Percentiles rank a stretch among this genome's conserved stretches.
phyloP scores from a whole-genome alignment of 2,888 invertebrate species.

The Drosophila planitibia region DNA sequence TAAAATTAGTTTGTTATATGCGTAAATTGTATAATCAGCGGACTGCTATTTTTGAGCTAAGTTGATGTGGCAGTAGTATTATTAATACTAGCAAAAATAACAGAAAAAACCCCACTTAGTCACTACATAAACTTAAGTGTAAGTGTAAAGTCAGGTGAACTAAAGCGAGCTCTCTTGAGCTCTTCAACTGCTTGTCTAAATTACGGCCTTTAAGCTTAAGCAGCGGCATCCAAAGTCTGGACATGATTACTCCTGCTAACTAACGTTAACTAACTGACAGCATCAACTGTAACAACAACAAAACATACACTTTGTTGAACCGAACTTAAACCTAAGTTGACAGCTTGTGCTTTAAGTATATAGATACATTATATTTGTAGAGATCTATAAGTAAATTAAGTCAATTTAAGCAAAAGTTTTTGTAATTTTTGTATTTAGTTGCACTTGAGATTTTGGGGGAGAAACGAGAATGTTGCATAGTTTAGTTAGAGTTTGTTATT shows the following conservation, averaged over 20 bases:
- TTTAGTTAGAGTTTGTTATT: constrained; percentile 56
- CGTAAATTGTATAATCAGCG: constrained; percentile 52
- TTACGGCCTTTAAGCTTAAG: constrained; percentile 19
- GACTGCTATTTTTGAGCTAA: constrained; percentile 39
- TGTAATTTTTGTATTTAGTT: constrained; percentile 31
- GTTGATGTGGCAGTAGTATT: constrained; percentile 55
- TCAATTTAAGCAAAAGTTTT: constrained; percentile 18
- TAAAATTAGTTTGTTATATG: constrained; percentile 62
- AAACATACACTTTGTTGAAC: constrained; percentile 12
- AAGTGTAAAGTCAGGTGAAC: constrained; percentile 41
- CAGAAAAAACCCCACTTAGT: constrained; percentile 49
- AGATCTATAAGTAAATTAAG: constrained; percentile 21
- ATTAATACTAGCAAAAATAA: constrained; percentile 66
- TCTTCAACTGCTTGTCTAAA: constrained; percentile 2
- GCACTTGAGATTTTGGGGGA: constrained; percentile 32
- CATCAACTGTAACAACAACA: constrained; percentile 18
- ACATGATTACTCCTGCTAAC: constrained; percentile 7
- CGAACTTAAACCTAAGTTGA: constrained; percentile 28
- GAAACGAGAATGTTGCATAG: constrained; percentile 22
- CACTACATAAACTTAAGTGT: constrained; percentile 60
- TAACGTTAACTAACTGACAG: constrained; percentile 11
- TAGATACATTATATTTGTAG: constrained; percentile 20
- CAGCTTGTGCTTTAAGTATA: constrained; percentile 42
- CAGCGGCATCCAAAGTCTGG: constrained; percentile 11
- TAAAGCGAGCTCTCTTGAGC: background rate